phyloP scores from a whole-genome alignment of 2,888 invertebrate species.

The Furcula furcula region DNA sequence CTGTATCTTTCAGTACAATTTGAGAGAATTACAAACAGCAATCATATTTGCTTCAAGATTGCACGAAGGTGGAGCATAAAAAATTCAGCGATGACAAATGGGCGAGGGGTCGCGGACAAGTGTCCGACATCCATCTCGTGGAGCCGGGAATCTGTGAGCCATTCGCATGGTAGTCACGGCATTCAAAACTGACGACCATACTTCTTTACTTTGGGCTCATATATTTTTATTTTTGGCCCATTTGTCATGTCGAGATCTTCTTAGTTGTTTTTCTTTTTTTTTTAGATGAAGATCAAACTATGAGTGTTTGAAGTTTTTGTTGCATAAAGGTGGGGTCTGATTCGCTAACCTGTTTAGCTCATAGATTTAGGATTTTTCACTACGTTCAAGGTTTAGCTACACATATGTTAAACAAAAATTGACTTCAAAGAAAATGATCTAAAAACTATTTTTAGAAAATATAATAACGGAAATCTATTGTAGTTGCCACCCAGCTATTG shows the following conservation, averaged over 20 bases:
- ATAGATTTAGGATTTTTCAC: no score
- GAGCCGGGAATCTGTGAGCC: constrained; percentile 46
- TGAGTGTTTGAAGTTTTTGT: no score
- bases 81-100: constrained; percentile 62
- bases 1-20: neutral
- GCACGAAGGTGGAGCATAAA: constrained; percentile 45
- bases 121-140: constrained; percentile 52
- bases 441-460: no score
- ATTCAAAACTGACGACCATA: constrained; percentile 33
- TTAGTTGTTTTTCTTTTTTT: no score
- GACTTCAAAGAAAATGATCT: no score
- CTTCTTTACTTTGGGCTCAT: constrained; percentile 41
- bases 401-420: no score
- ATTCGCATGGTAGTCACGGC: constrained; percentile 50
- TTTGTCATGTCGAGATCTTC: constrained; percentile 4
- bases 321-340: no score
- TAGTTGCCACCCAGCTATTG: no score
- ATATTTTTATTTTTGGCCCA: constrained; percentile 24
- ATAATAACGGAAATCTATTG: no score
- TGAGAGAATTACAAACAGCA: constrained; percentile 6
- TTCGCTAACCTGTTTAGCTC: no score
- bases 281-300: no score
- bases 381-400: no score
- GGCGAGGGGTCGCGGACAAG: constrained; percentile 45
- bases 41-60: constrained; percentile 24